These are phyloP conservation scores for Gavialis gangeticus DNA, from an alignment of 2,113 vertebrate genomes.

Conservation along the genomic window DNA sequence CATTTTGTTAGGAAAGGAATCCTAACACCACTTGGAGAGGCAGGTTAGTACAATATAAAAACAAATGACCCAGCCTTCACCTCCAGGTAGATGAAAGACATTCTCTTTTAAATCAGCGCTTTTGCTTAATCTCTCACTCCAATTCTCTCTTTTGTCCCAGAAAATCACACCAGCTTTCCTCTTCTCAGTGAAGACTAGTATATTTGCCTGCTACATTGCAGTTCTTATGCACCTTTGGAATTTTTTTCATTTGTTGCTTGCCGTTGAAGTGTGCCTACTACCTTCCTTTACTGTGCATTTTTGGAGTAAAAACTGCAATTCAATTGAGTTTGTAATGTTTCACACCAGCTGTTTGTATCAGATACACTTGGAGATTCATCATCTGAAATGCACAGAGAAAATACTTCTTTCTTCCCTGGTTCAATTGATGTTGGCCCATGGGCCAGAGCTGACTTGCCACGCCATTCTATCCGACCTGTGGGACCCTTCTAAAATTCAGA, in stretches of 20 bases:
- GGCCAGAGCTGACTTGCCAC: too few relatives aligned
- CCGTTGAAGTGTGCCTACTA: background rate
- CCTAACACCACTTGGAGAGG: background rate
- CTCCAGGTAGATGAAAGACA: background rate
- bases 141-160: background rate
- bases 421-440: background rate
- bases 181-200: background rate
- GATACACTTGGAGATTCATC: accelerated
- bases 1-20: background rate
- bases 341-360: background rate
- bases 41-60: background rate
- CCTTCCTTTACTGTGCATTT: background rate
- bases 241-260: too few relatives aligned
- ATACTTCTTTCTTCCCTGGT: background rate
- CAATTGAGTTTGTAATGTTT: background rate
- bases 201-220: too few relatives aligned
- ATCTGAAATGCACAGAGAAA: background rate
- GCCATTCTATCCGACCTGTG: too few relatives aligned
- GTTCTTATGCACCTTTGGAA: too few relatives aligned
- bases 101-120: background rate
- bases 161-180: background rate
- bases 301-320: background rate
- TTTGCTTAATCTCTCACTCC: background rate
- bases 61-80: background rate
- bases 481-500: too few relatives aligned